Evolutionary conservation across 2,888 invertebrate genomes (phyloP), one percentile per base, ranked within the genome.

Genomic region (Eristalis arbustorum): DNA sequence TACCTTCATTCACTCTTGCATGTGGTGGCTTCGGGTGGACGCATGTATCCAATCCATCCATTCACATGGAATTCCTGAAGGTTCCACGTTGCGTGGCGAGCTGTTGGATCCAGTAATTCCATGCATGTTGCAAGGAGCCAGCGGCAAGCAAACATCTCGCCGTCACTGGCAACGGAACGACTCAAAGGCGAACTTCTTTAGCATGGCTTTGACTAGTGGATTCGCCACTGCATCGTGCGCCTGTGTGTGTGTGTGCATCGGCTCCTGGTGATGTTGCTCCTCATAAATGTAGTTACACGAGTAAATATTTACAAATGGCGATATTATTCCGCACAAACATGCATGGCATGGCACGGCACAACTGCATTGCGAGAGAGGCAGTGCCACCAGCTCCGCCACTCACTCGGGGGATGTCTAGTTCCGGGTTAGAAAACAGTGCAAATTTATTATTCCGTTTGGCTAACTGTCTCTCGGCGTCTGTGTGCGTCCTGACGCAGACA

Each of bases 361-460:
- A 78, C 82, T 77, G 85, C 82, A 82, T 78, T 73, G 74, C 31
- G 34, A 42, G 67, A 66, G 25, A n/a, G 34, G 14, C 3, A 22
- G 49, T 28, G 6, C 5, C 22, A 11, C 34, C 56, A 62, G 57
- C 63, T 22, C 67, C 31, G 18, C 14, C 63, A 14, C 67, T 34
- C 49, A 31, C 56, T 74, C 25, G 6, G 61, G 42, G 61, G 42
- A 66, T 14, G 8, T 23, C 66, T 34, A 62, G 71, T 82, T 75
- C 59, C 63, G 72, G 56, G 74, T 78, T 75, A 62, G 87, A 63
- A 74, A 85, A 77, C 82, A 82, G 77, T 77, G 64, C 40, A 75
- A 83, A 87, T 87, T 87, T 87, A 87, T 87, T 87, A 87, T 87
- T 87, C 87, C 83, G 83, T 87, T 87, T 87, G 87, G 87, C 83